Evolutionary conservation across 1,140 invertebrate genomes (phyloP), one percentile per base, ranked within the genome.

Genomic region (Trichoplusia ni): DNA sequence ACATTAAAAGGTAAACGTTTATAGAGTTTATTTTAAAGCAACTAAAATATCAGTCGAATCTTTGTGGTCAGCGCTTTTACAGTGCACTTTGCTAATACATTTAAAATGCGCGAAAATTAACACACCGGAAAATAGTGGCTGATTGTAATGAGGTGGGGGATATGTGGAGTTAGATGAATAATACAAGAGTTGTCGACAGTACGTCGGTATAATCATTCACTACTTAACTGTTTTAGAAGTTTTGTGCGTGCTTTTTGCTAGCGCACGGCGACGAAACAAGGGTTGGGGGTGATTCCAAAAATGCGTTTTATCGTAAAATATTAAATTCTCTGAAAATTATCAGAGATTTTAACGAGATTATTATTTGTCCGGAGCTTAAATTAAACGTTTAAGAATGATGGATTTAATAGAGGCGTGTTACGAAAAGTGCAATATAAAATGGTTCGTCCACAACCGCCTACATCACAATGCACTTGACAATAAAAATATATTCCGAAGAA

Each of bases 131-230:
- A 86, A 85, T 87, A 85, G 71, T 77, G 66, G 61, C 51, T 64
- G 70, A 69, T 69, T 74, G 68, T 79, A 81, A 82, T 80, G 79
- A 82, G 69, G 69, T 61, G 66, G 77, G 74, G 82, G 79, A 83
- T 77, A 77, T 65, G 70, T 67, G 44, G 72, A 82, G 70, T 81
- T 69, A 77, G 60, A 65, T 86, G 78, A 82, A 84, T 84, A 78
- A 58, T 58, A 44, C 21, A 58, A 58, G 3, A 16, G 54, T n/a
- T 58, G 54, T 44, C 54, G 37, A 14, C 23, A 13, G 42, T 44
- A 31, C 5, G 14, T 44, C 54, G 37, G 42, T 44, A 38, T 19
- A 58, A 58, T 42, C 38, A 29, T 44, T 58, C 23, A 44, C 9
- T 42, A 58, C 23, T 58, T 58, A 19, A 42, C 21, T 54, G 35